Evolutionary conservation across 2,888 invertebrate genomes (phyloP).

Genomic region (Nasonia oneida): DNA sequence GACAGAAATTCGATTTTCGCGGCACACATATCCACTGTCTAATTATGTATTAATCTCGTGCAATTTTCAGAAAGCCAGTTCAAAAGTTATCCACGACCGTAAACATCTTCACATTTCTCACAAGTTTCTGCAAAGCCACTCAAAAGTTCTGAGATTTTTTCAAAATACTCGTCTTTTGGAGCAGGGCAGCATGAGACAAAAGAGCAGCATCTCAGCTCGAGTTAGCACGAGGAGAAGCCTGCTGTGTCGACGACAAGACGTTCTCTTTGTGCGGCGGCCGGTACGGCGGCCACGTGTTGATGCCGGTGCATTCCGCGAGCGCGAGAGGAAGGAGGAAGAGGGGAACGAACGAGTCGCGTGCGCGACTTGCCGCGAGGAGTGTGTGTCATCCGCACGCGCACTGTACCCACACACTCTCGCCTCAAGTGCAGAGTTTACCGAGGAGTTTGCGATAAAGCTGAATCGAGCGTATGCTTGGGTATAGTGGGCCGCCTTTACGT

Average conservation of each 20-base stretch:
- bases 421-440: conserved; percentile 50
- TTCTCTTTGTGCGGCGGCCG: conserved; percentile 29
- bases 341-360: conserved; percentile 50
- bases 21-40: too few species aligned
- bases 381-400: conserved; percentile 47
- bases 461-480: background rate
- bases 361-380: conserved; percentile 39
- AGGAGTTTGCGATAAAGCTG: conserved; percentile 56
- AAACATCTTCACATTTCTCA: background rate
- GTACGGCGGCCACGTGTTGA: conserved; percentile 47
- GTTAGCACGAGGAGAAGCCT: conserved; percentile 6
- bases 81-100: background rate
- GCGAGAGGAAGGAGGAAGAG: conserved; percentile 1
- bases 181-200: background rate
- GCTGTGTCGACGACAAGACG: conserved; percentile 9
- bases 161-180: background rate
- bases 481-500: conserved; percentile 47
- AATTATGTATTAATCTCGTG: too few species aligned
- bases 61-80: too few species aligned
- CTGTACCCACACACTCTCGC: background rate
- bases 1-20: too few species aligned
- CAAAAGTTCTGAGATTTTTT: background rate
- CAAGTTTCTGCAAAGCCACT: background rate
- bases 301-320: conserved; percentile 37
- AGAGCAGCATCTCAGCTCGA: background rate